Base-by-base conservation (phyloP, 1,140 invertebrate species). In the Bombus confusus region DNA sequence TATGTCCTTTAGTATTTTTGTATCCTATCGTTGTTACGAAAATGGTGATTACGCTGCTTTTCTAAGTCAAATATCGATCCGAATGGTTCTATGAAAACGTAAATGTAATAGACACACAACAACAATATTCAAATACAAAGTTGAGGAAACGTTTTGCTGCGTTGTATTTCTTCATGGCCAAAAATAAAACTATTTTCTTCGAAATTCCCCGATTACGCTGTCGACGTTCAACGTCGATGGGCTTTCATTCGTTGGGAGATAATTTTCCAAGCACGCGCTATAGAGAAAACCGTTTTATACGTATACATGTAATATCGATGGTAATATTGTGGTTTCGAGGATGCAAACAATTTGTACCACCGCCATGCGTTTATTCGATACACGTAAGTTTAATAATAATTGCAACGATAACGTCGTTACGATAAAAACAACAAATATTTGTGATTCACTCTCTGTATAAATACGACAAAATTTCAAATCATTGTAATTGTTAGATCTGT, bases 361-460 rank as follows among this genome's bases (percentile, higher is more conserved):
- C 91, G 92, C 62, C 89, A 83, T 86, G 76, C 90, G 91, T 93
- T 88, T 92, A 92, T 86, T 89, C 87, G 83, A 86, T 92, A 83
- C 74, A 52, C 64, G 43, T 91, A 92, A 91, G 80, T 77, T 82
- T 80, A 86, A 47, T 87, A 85, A 91, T 80, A 69, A 89, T 75
- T 64, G 68, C 66, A 90, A 89, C 72, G 88, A 87, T 88, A 90
- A 87, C 81, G 73, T 75, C 86, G 85, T 90, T 88, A 90, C 52
- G 76, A 72, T 82, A 81, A 41, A 78, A 87, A 71, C 79, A 88
- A 91, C 73, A 86, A 92, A 84, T 93, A 92, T 87, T 92, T 93
- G 91, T 93, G 90, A 93, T 93, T 92, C 91, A 89, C 85, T 90
- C 83, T 91, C 88, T 93, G 92, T 92, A 92, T 91, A 90, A 92